Evolutionary conservation across 1,140 invertebrate species (phyloP), one percentile per base, ranked within the genome.

Genomic region (Drosophila nasuta): DNA sequence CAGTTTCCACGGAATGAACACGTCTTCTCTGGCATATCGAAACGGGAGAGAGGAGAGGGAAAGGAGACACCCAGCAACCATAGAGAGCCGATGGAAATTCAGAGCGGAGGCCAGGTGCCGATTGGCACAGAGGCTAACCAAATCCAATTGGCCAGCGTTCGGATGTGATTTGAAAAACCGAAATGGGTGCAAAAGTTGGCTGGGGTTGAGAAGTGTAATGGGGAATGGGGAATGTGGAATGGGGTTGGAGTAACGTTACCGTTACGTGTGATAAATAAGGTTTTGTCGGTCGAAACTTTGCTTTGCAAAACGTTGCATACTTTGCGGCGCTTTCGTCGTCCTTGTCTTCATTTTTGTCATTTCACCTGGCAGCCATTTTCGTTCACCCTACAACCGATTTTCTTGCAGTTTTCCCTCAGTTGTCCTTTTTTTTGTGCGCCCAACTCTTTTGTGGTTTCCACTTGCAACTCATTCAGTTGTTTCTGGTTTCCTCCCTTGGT

Each of bases 91-190:
- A 51, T n/a, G 20, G 25, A 20, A 41, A 45, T n/a, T 3, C n/a
- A 11, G 30, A 57, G 45, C 30, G 5, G 51, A 41, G 15, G 41
- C 49, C 49, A 52, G 67, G 51, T 71, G 51, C 41, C 15, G 48
- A 25, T 59, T 52, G 51, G 67, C 65, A 74, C 68, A 49, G 58
- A 43, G 65, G 62, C 77, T 77, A 88, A 80, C 80, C 83, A 79
- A 88, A 87, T 88, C 83, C 83, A 87, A 87, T 87, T 87, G 83
- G 77, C 79, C 83, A 80, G 52, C 79, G 75, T 77, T 87, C 79
- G 83, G 74, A 82, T 87, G 69, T 72, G 82, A 87, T 87, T 87
- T 87, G 66, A 77, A 71, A 77, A 87, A 87, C 83, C 69, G 70
- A 87, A 80, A 83, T 88, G 80, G 80, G 43, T 71, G 54, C 58